Conservation (phyloP, 2,797 vertebrate species). For the Chromobotia macracanthus region DNA sequence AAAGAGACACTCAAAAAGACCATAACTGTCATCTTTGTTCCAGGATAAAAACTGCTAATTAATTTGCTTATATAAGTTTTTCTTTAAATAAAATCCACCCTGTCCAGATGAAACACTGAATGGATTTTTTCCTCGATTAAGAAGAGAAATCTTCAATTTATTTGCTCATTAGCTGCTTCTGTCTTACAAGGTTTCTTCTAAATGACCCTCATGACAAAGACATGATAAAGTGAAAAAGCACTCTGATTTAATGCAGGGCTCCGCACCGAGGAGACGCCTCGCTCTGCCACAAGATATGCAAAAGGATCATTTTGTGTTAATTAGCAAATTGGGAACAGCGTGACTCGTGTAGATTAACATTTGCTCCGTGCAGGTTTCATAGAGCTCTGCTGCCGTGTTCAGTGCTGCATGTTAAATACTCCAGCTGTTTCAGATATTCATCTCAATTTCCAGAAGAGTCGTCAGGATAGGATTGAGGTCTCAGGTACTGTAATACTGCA, state of each 20-base stretch:
- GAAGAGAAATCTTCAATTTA: conserved; percentile 23
- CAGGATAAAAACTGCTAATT: not conserved
- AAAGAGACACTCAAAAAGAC: not conserved
- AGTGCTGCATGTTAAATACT: conserved; percentile 30
- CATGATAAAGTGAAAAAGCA: conserved; percentile 29
- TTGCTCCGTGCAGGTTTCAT: conserved; percentile 47
- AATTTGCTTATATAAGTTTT: conserved; percentile 9
- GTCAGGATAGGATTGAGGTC: not conserved
- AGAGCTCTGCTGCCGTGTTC: conserved; percentile 11
- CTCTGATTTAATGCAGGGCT: conserved; percentile 40
- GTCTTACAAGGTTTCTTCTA: conserved; percentile 6
- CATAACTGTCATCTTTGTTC: conserved; percentile 1
- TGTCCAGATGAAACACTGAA: too few species aligned
- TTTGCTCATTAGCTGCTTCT: conserved; percentile 25
- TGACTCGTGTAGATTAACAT: conserved; percentile 50
- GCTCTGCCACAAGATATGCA: conserved; percentile 45
- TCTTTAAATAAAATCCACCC: not conserved
- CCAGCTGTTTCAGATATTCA: not conserved
- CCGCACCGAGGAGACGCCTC: conserved; percentile 23
- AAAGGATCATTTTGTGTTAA: conserved; percentile 52
- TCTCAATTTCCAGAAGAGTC: conserved; percentile 8
- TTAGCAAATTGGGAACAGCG: conserved; percentile 43
- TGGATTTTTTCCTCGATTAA: not conserved
- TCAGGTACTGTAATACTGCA: conserved; percentile 27
- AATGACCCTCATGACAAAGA: conserved; percentile 39